Percentiles rank a stretch among this genome's conserved stretches.
Conservation (phyloP, 2,888 invertebrate genomes). For the Iselma pallidipennis region DNA sequence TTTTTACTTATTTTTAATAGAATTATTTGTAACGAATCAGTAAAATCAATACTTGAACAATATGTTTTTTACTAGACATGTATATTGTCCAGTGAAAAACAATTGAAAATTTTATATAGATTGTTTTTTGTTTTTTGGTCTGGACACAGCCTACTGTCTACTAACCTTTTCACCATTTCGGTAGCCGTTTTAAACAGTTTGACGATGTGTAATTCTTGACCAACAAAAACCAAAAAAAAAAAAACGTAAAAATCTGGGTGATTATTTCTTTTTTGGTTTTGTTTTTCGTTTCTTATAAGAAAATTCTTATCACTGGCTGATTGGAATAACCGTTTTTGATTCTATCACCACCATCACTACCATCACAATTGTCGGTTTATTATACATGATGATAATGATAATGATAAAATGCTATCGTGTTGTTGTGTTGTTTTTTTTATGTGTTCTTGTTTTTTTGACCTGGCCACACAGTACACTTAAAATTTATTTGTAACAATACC, state of each 20-base stretch:
- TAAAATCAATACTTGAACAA: slow-evolving; percentile 1
- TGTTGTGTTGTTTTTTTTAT: neutral
- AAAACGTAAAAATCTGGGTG: slow-evolving; percentile 9
- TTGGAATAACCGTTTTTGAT: neutral
- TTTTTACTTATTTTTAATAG: no score
- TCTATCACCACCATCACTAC: neutral
- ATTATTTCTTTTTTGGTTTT: no score
- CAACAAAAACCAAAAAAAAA: slow-evolving; percentile 19
- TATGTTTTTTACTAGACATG: no score
- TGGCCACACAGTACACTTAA: neutral
- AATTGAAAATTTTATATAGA: neutral
- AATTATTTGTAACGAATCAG: neutral
- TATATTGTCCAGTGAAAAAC: neutral
- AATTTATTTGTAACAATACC: neutral
- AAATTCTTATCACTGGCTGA: neutral
- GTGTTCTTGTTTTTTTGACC: no score
- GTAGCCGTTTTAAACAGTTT: slow-evolving; percentile 54
- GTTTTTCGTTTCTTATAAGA: neutral
- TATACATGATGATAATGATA: neutral
- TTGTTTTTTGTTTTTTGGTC: no score
- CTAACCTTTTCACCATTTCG: slow-evolving; percentile 57
- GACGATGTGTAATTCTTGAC: slow-evolving; percentile 27
- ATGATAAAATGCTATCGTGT: neutral
- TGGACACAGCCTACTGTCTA: slow-evolving; percentile 8
- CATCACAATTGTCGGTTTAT: neutral